phyloP scores from a whole-genome alignment of 1,140 invertebrate genomes.

The Drosophila pectinifera region DNA sequence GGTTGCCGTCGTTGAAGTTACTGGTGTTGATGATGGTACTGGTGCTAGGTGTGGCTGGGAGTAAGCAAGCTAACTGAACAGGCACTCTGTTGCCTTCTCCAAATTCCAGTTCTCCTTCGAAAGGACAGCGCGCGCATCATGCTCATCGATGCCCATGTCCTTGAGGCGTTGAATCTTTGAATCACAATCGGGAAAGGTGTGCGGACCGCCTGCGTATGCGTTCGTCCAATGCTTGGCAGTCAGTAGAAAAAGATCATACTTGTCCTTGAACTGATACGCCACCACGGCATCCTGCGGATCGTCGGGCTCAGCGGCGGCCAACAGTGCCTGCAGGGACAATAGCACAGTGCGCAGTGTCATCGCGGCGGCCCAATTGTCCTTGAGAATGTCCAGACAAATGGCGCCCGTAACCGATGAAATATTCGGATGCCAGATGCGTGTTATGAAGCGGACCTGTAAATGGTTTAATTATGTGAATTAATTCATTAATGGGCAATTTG shows the following conservation, averaged over 20 bases:
- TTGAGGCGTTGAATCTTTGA: slow-evolving; percentile 92
- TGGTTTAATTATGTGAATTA: background rate
- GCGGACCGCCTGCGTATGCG: slow-evolving; percentile 95
- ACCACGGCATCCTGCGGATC: slow-evolving; percentile 99
- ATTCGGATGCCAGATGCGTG: slow-evolving; percentile 99
- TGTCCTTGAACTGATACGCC: slow-evolving; percentile 97
- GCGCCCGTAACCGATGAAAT: slow-evolving; percentile 99
- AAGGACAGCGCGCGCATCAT: slow-evolving; percentile 92
- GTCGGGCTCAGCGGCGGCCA: slow-evolving; percentile 97
- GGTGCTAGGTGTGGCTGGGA: slow-evolving; percentile 1
- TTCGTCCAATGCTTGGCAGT: slow-evolving; percentile 98
- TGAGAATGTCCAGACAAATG: slow-evolving; percentile 99
- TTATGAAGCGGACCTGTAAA: slow-evolving; percentile 94
- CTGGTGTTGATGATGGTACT: slow-evolving; percentile 20
- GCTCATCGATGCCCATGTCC: slow-evolving; percentile 95
- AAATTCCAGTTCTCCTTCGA: slow-evolving; percentile 96
- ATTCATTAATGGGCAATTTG: too few species aligned
- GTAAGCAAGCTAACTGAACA: slow-evolving; percentile 91
- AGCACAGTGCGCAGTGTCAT: slow-evolving; percentile 98
- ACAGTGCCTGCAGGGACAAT: slow-evolving; percentile 95
- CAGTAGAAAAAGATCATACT: slow-evolving; percentile 92
- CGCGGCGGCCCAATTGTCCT: slow-evolving; percentile 99
- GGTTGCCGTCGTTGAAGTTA: slow-evolving; percentile 16
- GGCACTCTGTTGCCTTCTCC: slow-evolving; percentile 93
- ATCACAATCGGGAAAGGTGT: slow-evolving; percentile 91